Evolutionary conservation across 2,888 invertebrate genomes (phyloP).

Genomic region (Mayetiola destructor): DNA sequence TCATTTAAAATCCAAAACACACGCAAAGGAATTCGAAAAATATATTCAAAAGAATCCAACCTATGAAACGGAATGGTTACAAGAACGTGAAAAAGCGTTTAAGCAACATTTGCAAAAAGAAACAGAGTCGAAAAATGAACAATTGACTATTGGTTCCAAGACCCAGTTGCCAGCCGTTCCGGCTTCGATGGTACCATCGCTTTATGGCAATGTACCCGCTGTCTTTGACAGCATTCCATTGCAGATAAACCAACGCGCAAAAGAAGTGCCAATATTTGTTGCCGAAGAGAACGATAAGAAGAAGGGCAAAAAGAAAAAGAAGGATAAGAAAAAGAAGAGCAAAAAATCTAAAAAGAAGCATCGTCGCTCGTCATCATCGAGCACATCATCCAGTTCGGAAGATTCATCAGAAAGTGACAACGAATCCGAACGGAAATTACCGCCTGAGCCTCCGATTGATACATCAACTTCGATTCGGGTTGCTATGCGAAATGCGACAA

Average conservation of each 20-base stretch:
- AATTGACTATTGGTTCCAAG: conserved; percentile 29
- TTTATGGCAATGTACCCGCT: conserved; percentile 18
- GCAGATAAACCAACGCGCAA: conserved; percentile 17
- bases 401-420: conserved; percentile 18
- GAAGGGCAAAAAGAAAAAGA: conserved; percentile 43
- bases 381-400: conserved; percentile 22
- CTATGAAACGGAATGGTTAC: conserved; percentile 78
- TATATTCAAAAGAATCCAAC: conserved; percentile 73
- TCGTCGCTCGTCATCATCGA: conserved; percentile 26
- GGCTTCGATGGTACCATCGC: neutral
- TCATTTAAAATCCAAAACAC: conserved; percentile 64
- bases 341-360: conserved; percentile 38
- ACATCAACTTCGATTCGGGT: conserved; percentile 47
- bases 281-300: conserved; percentile 40
- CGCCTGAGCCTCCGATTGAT: conserved; percentile 25
- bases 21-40: conserved; percentile 70
- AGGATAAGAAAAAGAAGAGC: conserved; percentile 36
- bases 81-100: conserved; percentile 59
- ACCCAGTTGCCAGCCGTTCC: conserved; percentile 23
- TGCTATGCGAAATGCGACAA: conserved; percentile 44
- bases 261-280: conserved; percentile 31
- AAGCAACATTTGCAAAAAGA: conserved; percentile 28
- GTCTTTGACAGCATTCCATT: conserved; percentile 20
- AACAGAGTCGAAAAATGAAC: conserved; percentile 19
- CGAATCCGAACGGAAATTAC: neutral